Evolutionary conservation across 2,797 vertebrate genomes (phyloP).

Genomic region (Micromesistius poutassou): DNA sequence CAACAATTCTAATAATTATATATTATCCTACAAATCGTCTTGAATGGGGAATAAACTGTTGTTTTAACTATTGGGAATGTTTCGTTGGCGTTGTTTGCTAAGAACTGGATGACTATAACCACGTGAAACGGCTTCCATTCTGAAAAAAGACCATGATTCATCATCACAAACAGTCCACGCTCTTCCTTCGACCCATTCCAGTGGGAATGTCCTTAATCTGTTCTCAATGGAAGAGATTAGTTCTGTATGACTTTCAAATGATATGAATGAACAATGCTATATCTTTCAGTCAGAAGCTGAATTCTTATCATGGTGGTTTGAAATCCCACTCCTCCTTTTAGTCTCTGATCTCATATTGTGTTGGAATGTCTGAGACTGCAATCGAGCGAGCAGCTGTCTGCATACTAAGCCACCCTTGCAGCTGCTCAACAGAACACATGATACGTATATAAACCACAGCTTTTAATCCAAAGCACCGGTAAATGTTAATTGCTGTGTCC

Average conservation of each 20-base stretch:
- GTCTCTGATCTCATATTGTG: neutral
- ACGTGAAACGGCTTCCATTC: constrained; percentile 5
- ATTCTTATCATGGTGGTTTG: neutral
- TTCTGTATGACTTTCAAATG: neutral
- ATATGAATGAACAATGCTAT: neutral
- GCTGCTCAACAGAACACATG: constrained; percentile 50
- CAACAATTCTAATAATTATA: neutral
- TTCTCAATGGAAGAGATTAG: neutral
- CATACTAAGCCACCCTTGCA: constrained; percentile 31
- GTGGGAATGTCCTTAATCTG: neutral
- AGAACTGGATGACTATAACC: neutral
- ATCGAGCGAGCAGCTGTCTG: constrained; percentile 52
- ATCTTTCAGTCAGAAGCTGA: neutral
- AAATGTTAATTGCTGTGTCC: neutral
- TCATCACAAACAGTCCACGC: constrained; percentile 1
- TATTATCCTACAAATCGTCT: neutral
- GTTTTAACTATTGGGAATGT: neutral
- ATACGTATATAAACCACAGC: constrained; percentile 19
- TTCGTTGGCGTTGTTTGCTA: neutral
- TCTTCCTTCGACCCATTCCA: neutral
- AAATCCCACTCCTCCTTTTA: neutral
- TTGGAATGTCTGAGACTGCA: constrained; percentile 28
- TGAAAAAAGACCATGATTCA: constrained; percentile 33
- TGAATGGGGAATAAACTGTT: neutral
- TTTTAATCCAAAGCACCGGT: neutral